These are phyloP conservation scores for Oceanodroma leucorhoa DNA, from an alignment of 2,797 vertebrate species.

Conservation along the genomic window DNA sequence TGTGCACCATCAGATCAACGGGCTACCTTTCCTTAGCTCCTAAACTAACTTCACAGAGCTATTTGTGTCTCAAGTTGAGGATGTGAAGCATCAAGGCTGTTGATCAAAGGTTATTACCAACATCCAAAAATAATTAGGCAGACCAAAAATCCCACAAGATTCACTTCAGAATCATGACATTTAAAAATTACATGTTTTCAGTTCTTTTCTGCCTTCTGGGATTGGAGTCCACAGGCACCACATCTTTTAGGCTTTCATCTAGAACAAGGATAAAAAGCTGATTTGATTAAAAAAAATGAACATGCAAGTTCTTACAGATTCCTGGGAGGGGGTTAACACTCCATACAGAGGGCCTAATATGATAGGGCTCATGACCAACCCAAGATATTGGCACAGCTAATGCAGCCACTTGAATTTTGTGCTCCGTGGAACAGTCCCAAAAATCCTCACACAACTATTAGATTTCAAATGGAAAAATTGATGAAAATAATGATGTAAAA, in stretches of 20 bases:
- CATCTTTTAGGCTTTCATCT: neutral
- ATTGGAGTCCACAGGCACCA: neutral
- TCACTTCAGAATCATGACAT: neutral
- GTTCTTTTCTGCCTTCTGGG: neutral
- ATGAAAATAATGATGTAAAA: neutral
- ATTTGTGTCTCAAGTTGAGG: neutral
- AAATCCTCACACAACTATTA: neutral
- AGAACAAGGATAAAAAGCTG: neutral
- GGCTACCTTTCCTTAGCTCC: neutral
- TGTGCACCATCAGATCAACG: neutral
- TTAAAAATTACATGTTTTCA: neutral
- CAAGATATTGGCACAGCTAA: neutral
- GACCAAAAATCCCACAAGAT: neutral
- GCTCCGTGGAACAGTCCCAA: neutral
- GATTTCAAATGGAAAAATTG: neutral
- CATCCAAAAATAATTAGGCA: neutral
- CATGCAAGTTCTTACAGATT: neutral
- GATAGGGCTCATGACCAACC: neutral
- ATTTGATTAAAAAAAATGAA: neutral
- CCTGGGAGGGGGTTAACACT: fast-evolving
- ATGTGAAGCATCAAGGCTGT: neutral
- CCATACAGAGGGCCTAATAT: neutral
- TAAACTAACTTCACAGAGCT: neutral
- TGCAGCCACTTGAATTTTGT: neutral
- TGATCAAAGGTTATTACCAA: neutral